Evolutionary conservation across 2,797 vertebrate species (phyloP).

Genomic region (Apogon talboti): DNA sequence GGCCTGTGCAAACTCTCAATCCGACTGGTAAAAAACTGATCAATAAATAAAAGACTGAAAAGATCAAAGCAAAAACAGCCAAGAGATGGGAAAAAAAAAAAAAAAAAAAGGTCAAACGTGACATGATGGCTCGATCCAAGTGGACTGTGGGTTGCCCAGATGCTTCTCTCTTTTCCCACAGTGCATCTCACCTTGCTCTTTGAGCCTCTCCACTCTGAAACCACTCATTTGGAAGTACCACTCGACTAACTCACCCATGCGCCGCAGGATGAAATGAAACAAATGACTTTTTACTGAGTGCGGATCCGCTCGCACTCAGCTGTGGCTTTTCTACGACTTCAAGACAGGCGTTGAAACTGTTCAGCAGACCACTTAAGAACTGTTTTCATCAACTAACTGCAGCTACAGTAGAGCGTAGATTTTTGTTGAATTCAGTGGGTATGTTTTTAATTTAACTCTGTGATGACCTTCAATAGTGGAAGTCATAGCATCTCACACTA

Average conservation of each 20-base stretch:
- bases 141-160: constrained; percentile 25
- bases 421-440: constrained; percentile 23
- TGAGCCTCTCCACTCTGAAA: constrained; percentile 61
- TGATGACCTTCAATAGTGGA: constrained; percentile 23
- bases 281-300: constrained; percentile 38
- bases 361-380: constrained; percentile 31
- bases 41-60: constrained; percentile 28
- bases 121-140: neutral
- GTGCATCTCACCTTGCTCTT: constrained; percentile 59
- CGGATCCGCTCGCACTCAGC: constrained; percentile 14
- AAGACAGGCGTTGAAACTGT: constrained; percentile 19
- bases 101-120: neutral
- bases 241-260: constrained; percentile 22
- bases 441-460: constrained; percentile 7
- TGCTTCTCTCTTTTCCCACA: constrained; percentile 39
- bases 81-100: neutral
- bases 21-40: constrained; percentile 6
- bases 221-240: constrained; percentile 62
- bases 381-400: constrained; percentile 46
- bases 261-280: constrained; percentile 6
- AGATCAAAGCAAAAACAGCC: constrained; percentile 13
- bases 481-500: constrained; percentile 44
- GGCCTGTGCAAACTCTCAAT: constrained; percentile 17
- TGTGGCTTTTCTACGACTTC: constrained; percentile 6
- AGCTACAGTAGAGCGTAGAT: constrained; percentile 51